phyloP scores from a whole-genome alignment of 2,888 invertebrate species.

The Drosophila picticornis region DNA sequence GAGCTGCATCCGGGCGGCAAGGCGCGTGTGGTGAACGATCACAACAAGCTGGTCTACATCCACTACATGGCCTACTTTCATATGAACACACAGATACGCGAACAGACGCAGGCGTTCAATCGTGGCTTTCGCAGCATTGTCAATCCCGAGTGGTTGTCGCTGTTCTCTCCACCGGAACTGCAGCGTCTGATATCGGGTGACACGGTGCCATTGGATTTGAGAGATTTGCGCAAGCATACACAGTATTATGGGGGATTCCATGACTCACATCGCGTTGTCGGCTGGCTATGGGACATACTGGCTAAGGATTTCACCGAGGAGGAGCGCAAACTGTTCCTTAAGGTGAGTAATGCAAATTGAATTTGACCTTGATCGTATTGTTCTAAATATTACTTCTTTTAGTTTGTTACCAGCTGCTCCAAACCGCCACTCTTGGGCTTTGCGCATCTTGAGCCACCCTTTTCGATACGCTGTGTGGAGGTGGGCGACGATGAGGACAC shows the following conservation, averaged over 20 bases:
- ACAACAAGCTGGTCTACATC: conserved; percentile 99
- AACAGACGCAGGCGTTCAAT: conserved; percentile 98
- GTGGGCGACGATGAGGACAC: conserved; percentile 99
- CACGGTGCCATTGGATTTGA: conserved; percentile 95
- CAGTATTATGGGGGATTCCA: conserved; percentile 99
- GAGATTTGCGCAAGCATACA: conserved; percentile 94
- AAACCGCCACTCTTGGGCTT: conserved; percentile 98
- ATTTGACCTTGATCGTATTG: neutral
- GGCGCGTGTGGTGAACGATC: conserved; percentile 96
- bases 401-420: conserved; percentile 98
- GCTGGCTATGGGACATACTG: conserved; percentile 99
- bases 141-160: conserved; percentile 96
- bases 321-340: conserved; percentile 97
- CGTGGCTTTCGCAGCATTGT: conserved; percentile 98
- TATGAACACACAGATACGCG: conserved; percentile 98
- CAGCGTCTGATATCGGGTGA: conserved; percentile 98
- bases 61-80: conserved; percentile 99
- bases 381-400: neutral
- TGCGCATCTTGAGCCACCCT: conserved; percentile 97
- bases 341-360: conserved; percentile 86
- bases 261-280: conserved; percentile 96
- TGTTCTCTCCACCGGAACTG: conserved; percentile 98
- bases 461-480: conserved; percentile 99
- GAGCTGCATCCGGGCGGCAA: conserved; percentile 98
- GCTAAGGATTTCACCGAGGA: conserved; percentile 97